phyloP scores from a whole-genome alignment of 2,888 invertebrate genomes.

The Tridacna crocea region DNA sequence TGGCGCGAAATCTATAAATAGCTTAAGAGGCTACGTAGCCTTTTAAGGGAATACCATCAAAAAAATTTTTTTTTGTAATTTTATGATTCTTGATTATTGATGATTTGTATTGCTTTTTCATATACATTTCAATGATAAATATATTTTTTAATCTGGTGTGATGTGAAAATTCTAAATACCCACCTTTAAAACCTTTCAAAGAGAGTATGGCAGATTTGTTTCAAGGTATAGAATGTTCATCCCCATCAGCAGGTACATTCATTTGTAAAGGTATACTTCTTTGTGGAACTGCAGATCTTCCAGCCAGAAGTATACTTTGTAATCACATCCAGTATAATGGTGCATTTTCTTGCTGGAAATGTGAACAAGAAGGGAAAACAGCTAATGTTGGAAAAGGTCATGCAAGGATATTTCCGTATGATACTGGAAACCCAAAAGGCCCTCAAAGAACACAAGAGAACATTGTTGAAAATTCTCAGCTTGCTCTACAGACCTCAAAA shows the following conservation, averaged over 20 bases:
- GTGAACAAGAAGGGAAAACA: neutral
- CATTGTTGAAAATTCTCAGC: neutral
- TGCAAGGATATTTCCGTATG: neutral
- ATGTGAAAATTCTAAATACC: too few species aligned
- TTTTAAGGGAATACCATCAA: too few species aligned
- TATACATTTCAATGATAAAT: too few species aligned
- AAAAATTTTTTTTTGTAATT: too few species aligned
- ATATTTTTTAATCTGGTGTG: too few species aligned
- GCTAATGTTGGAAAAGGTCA: neutral
- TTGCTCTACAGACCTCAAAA: neutral
- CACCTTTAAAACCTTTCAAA: too few species aligned
- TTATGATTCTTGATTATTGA: too few species aligned
- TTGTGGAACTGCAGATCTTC: neutral
- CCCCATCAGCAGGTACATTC: neutral
- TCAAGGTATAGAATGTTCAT: neutral
- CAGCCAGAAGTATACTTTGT: neutral
- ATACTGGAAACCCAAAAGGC: neutral
- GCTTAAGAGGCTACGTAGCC: too few species aligned
- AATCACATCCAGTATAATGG: neutral
- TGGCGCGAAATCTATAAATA: too few species aligned
- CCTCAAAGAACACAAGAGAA: neutral
- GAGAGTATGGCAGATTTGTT: constrained; percentile 29
- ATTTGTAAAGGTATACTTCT: neutral
- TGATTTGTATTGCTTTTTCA: too few species aligned
- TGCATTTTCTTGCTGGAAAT: neutral